phyloP scores from a whole-genome alignment of 2,888 invertebrate genomes.

The Keiferia lycopersicella region DNA sequence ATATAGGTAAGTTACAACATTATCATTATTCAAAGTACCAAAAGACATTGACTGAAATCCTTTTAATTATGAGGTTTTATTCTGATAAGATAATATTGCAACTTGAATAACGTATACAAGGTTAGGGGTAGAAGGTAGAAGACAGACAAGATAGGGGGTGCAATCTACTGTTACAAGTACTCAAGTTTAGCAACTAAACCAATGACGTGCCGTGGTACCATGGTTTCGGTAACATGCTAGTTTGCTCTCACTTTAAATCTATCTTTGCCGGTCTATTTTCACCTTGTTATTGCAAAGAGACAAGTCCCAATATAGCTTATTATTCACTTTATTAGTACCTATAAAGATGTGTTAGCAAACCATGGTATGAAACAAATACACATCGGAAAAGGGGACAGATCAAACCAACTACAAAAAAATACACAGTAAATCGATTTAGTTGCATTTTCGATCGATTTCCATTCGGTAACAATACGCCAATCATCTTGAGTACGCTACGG shows the following conservation, averaged over 20 bases:
- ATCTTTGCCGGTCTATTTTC: not conserved
- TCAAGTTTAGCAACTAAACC: conserved; percentile 62
- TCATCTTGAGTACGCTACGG: conserved; percentile 34
- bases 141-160: conserved; percentile 50
- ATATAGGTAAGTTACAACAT: conserved; percentile 1
- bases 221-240: conserved; percentile 40
- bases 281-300: not conserved
- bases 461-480: conserved; percentile 31
- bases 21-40: not conserved
- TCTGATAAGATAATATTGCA: not conserved
- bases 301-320: not conserved
- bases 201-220: conserved; percentile 57
- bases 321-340: not conserved
- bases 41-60: not conserved
- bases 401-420: conserved; percentile 28
- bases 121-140: not conserved
- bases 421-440: conserved; percentile 51
- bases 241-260: not conserved
- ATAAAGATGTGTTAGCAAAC: conserved; percentile 36
- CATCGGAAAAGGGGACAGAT: conserved; percentile 27
- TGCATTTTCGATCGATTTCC: conserved; percentile 39
- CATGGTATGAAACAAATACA: conserved; percentile 40
- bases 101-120: not conserved
- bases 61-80: too few species aligned
- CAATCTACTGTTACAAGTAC: conserved; percentile 54